Conservation (phyloP, 2,797 vertebrate species). For the Tauraco hartlaubi region DNA sequence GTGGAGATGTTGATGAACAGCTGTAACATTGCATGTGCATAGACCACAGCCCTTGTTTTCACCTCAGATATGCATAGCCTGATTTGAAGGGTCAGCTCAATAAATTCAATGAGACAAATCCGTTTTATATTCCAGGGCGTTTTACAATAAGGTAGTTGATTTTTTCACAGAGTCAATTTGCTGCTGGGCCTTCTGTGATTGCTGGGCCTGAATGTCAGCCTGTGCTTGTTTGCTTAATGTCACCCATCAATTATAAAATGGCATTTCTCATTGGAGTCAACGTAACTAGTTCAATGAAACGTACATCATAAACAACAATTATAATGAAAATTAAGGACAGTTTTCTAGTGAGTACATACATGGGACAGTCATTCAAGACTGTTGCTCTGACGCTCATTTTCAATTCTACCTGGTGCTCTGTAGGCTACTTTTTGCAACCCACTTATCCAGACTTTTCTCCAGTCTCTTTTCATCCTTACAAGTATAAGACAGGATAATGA, state of each 20-base stretch:
- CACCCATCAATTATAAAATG: slow-evolving; percentile 15
- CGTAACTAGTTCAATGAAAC: neutral
- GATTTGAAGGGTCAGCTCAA: slow-evolving; percentile 16
- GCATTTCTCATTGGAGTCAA: neutral
- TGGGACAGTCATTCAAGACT: neutral
- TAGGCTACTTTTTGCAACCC: neutral
- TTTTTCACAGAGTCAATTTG: slow-evolving; percentile 17
- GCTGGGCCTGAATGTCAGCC: neutral
- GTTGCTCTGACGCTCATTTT: neutral
- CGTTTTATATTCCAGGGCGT: neutral
- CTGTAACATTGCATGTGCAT: neutral
- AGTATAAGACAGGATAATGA: neutral
- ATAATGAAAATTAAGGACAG: neutral
- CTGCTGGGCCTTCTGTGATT: neutral
- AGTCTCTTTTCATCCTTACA: neutral
- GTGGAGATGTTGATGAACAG: neutral
- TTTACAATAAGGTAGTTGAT: neutral
- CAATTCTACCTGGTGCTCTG: neutral
- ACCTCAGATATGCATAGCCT: neutral
- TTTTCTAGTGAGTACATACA: neutral
- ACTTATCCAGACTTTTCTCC: neutral
- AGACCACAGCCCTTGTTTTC: neutral
- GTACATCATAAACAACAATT: neutral
- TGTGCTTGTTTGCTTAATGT: neutral
- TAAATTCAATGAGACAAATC: neutral